phyloP scores from a whole-genome alignment of 1,140 invertebrate species.

The Saxidomus purpurata region DNA sequence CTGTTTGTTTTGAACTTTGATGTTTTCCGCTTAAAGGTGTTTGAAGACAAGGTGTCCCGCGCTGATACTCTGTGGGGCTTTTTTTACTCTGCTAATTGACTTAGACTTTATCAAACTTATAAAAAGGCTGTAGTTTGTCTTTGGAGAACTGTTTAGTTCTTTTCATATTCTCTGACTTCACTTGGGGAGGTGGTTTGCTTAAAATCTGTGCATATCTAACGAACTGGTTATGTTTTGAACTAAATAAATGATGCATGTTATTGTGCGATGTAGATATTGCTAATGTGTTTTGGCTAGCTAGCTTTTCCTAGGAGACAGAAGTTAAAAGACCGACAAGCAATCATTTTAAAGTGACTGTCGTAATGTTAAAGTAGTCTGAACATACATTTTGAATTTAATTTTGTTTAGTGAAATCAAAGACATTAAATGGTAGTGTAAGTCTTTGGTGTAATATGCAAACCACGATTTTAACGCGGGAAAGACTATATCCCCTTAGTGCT shows the following conservation, averaged over 20 bases:
- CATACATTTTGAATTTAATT: too few relatives aligned
- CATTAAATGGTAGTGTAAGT: too few relatives aligned
- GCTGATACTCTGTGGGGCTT: not conserved
- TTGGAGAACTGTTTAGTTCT: not conserved
- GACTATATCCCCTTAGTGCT: too few relatives aligned
- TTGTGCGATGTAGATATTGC: not conserved
- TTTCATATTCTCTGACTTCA: not conserved
- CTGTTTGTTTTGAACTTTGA: slow-evolving; percentile 30
- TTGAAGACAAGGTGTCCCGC: slow-evolving; percentile 6
- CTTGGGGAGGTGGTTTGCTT: not conserved
- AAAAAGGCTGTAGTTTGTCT: slow-evolving; percentile 8
- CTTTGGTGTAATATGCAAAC: too few relatives aligned
- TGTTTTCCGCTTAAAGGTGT: slow-evolving; percentile 4
- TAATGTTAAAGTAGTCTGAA: not conserved
- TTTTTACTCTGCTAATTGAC: not conserved
- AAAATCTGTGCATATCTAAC: slow-evolving; percentile 23
- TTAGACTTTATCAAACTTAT: slow-evolving; percentile 6
- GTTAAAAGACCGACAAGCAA: slow-evolving; percentile 1
- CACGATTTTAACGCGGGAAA: too few relatives aligned
- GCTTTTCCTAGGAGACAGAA: not conserved
- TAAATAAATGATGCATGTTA: slow-evolving; percentile 20
- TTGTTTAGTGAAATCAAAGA: too few relatives aligned
- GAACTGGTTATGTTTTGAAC: not conserved
- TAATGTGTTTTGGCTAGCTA: not conserved
- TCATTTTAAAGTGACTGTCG: not conserved